Percentiles rank a stretch among this genome's conserved stretches.
Conservation (phyloP, 2,888 invertebrate species). For the Sphaerophoria taeniata region DNA sequence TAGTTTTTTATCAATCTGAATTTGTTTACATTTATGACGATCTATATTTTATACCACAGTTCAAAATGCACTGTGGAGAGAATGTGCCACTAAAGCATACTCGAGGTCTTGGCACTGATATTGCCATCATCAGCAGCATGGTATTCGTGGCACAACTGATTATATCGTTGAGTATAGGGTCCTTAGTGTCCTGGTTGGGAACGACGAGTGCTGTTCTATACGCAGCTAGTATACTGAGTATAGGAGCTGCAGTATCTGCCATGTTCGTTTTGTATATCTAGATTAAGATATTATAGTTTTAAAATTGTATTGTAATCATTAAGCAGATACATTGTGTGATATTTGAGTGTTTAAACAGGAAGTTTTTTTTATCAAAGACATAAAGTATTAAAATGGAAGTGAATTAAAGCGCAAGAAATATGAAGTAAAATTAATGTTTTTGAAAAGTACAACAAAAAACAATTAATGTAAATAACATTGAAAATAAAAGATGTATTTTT, state of each 20-base stretch:
- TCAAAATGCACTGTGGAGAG: conserved; percentile 80
- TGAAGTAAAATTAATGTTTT: neutral
- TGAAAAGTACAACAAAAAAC: no score
- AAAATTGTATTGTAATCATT: neutral
- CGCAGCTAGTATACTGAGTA: conserved; percentile 81
- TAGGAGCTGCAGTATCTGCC: conserved; percentile 81
- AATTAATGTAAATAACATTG: no score
- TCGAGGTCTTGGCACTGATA: conserved; percentile 83
- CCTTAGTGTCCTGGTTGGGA: conserved; percentile 79
- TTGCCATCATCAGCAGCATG: conserved; percentile 83
- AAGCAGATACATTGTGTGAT: conserved; percentile 31
- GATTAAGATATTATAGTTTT: conserved; percentile 24
- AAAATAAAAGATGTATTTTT: no score
- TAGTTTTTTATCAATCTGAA: conserved; percentile 40
- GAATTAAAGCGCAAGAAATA: neutral
- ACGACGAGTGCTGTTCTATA: conserved; percentile 82
- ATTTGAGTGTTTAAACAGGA: conserved; percentile 50
- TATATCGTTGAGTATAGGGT: conserved; percentile 81
- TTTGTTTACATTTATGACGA: neutral
- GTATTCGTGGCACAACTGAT: conserved; percentile 82
- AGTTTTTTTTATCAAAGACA: neutral
- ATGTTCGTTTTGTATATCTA: conserved; percentile 82
- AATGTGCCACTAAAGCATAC: conserved; percentile 81
- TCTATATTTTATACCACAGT: conserved; percentile 76
- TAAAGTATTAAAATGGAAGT: neutral